phyloP scores from a whole-genome alignment of 2,888 invertebrate genomes.

The Dasypogon diadema region DNA sequence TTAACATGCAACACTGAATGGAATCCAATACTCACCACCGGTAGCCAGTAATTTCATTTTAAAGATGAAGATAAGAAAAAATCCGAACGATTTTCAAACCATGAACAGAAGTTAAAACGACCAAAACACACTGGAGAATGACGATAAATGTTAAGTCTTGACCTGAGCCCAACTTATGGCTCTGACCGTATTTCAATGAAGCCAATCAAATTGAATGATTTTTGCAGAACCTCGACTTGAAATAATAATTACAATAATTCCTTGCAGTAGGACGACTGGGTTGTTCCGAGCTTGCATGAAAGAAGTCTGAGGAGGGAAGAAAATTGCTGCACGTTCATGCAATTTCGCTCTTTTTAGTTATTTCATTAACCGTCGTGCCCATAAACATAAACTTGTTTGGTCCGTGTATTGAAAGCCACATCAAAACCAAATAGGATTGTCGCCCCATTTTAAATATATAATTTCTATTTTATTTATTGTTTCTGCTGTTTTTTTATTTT shows the following conservation, averaged over 20 bases:
- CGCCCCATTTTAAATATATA: too few relatives aligned
- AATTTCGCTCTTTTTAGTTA: too few relatives aligned
- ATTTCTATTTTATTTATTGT: too few relatives aligned
- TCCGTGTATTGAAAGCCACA: too few relatives aligned
- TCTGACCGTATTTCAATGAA: background rate
- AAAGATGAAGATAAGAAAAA: slow-evolving; percentile 12
- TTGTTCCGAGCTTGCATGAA: background rate
- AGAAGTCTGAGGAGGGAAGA: too few relatives aligned
- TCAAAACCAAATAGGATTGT: too few relatives aligned
- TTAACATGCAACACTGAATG: background rate
- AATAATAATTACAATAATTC: slow-evolving; percentile 38
- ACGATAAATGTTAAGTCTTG: slow-evolving; percentile 26
- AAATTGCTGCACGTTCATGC: too few relatives aligned
- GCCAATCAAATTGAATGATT: slow-evolving; percentile 53
- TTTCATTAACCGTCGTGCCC: too few relatives aligned
- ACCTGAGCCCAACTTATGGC: background rate
- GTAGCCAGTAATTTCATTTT: slow-evolving; percentile 29
- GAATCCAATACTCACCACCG: background rate
- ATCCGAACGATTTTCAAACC: slow-evolving; percentile 5
- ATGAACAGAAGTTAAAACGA: background rate
- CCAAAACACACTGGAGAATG: background rate
- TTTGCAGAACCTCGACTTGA: slow-evolving; percentile 30
- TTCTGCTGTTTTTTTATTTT: too few relatives aligned
- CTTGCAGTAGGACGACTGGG: background rate
- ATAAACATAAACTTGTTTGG: too few relatives aligned